phyloP scores from a whole-genome alignment of 1,140 invertebrate genomes.

The Aphaenogaster floridana region DNA sequence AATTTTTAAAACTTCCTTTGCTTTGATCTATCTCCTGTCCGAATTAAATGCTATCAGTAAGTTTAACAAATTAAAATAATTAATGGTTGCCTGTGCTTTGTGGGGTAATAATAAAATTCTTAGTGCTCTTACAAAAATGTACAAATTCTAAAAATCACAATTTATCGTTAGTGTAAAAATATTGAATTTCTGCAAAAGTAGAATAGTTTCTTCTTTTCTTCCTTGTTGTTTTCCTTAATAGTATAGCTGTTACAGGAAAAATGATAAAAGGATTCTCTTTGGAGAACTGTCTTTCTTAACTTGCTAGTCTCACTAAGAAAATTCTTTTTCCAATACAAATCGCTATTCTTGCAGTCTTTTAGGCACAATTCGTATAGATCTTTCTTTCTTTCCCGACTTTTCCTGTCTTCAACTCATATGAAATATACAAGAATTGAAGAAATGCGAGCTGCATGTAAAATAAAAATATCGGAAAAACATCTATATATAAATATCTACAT shows the following conservation, averaged over 20 bases:
- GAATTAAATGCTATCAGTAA: not conserved
- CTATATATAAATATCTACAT: conserved; percentile 5
- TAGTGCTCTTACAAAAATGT: not conserved
- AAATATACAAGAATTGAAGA: conserved; percentile 11
- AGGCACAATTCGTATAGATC: conserved; percentile 51
- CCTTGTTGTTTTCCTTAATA: conserved; percentile 6
- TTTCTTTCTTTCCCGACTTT: conserved; percentile 26
- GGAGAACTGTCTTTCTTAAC: conserved; percentile 43
- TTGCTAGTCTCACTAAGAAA: conserved; percentile 50
- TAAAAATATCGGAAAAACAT: conserved; percentile 25
- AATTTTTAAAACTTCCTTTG: not conserved
- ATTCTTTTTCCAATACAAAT: conserved; percentile 63
- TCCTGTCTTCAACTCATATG: conserved; percentile 20
- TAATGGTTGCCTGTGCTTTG: not conserved
- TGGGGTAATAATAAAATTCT: not conserved
- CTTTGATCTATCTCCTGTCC: not conserved
- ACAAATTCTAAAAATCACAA: not conserved
- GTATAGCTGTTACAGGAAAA: conserved; percentile 29
- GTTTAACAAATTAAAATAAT: not conserved
- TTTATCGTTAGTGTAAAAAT: conserved; percentile 31
- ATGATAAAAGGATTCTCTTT: conserved; percentile 41
- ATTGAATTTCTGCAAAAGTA: conserved; percentile 17
- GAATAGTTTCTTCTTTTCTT: not conserved
- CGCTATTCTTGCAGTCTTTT: conserved; percentile 54
- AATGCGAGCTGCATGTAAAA: conserved; percentile 8